Evolutionary conservation across 2,113 vertebrate species (phyloP).

Genomic region (Lathamus discolor): DNA sequence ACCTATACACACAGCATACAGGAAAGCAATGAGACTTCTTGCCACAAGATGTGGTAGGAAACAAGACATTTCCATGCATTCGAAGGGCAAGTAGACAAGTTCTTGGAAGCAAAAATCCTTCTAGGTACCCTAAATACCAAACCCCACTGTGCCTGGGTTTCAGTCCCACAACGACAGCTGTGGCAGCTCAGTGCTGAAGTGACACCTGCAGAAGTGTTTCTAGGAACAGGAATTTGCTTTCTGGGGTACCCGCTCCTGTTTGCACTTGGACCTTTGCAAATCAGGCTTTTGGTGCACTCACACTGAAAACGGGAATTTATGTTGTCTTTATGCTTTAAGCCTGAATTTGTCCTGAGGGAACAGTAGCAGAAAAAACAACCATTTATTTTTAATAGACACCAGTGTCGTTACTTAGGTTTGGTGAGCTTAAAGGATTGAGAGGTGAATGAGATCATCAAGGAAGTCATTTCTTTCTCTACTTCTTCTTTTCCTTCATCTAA

Average conservation of each 20-base stretch:
- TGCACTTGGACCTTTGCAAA: conserved; percentile 1
- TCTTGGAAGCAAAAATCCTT: neutral
- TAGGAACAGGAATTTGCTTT: conserved; percentile 26
- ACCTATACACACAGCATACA: neutral
- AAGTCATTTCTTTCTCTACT: conserved; percentile 18
- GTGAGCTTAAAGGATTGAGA: conserved; percentile 56
- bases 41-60: neutral
- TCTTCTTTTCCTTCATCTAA: neutral
- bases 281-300: neutral
- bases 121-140: neutral
- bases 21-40: neutral
- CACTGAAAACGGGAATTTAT: conserved; percentile 4
- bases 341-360: conserved; percentile 40
- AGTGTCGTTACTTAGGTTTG: neutral
- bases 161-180: neutral
- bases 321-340: conserved; percentile 29
- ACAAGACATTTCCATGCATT: neutral
- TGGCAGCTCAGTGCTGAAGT: neutral
- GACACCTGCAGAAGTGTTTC: neutral
- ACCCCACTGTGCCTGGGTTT: neutral
- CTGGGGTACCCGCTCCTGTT: neutral
- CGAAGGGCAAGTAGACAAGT: neutral
- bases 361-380: conserved; percentile 56
- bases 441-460: conserved; percentile 38
- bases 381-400: conserved; percentile 60